Evolutionary conservation across 2,113 vertebrate genomes (phyloP).

Genomic region (Pachycephala philippinensis): DNA sequence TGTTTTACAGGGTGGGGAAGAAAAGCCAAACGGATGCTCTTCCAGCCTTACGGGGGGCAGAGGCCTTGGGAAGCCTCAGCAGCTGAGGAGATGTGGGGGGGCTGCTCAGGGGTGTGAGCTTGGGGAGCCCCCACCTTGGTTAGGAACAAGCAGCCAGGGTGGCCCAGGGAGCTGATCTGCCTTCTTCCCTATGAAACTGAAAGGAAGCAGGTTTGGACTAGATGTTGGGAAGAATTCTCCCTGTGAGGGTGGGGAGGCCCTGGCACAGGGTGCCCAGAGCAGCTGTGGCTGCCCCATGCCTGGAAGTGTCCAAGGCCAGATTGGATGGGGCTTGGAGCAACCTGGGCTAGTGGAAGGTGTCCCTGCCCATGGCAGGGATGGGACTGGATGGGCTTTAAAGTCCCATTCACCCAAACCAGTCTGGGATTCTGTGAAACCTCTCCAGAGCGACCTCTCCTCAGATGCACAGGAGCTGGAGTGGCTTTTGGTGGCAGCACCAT

Average conservation of each 20-base stretch:
- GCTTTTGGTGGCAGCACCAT: not conserved
- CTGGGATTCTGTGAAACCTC: not conserved
- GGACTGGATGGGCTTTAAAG: not conserved
- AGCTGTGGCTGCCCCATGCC: not conserved
- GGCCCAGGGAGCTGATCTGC: not conserved
- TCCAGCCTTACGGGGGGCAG: not conserved
- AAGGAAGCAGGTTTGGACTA: not conserved
- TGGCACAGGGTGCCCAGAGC: not conserved
- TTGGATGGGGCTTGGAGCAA: accelerated
- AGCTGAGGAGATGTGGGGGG: not conserved
- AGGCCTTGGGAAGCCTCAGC: not conserved
- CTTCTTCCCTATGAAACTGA: not conserved
- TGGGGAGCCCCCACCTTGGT: not conserved
- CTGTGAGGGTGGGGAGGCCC: not conserved
- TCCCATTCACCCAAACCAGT: not conserved
- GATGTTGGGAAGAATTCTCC: not conserved
- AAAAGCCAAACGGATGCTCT: not conserved
- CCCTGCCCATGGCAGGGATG: not conserved
- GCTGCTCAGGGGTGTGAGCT: not conserved
- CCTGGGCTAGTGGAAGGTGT: not conserved
- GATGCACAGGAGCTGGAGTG: accelerated
- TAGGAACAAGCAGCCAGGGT: not conserved
- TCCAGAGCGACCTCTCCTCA: not conserved
- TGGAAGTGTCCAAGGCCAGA: not conserved
- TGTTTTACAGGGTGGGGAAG: not conserved